phyloP scores from a whole-genome alignment of 2,113 vertebrate species.

The Melanostigma gelatinosum region DNA sequence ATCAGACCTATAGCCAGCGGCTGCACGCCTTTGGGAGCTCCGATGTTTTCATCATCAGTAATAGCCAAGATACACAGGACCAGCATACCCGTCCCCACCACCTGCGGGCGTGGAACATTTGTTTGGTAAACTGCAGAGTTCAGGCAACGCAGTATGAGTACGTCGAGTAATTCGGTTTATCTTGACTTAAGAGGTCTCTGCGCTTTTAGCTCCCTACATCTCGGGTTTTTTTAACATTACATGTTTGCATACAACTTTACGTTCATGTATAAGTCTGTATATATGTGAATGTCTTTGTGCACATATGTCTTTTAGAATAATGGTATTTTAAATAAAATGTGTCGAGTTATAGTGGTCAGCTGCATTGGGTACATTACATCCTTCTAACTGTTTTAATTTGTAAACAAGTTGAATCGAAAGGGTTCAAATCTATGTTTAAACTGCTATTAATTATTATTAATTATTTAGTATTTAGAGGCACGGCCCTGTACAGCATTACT shows the following conservation, averaged over 20 bases:
- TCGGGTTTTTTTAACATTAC: too few relatives aligned
- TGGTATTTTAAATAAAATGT: background rate
- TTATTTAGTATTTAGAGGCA: background rate
- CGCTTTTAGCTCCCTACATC: background rate
- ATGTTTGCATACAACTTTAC: background rate
- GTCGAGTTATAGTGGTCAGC: background rate
- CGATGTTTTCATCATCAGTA: constrained; percentile 88
- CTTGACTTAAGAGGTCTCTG: background rate
- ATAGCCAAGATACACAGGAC: constrained; percentile 90
- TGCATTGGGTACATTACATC: background rate
- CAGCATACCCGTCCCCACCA: constrained; percentile 89
- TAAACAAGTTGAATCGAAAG: background rate
- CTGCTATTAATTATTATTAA: background rate
- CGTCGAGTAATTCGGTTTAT: background rate
- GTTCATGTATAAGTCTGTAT: background rate
- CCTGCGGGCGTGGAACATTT: constrained; percentile 76
- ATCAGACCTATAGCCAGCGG: constrained; percentile 90
- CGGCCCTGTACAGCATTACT: background rate
- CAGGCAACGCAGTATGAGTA: background rate
- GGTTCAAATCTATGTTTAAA: background rate
- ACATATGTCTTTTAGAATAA: background rate
- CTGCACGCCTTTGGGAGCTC: constrained; percentile 90
- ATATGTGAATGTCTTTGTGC: background rate
- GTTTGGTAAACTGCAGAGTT: background rate
- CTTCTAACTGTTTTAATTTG: background rate